These are phyloP conservation scores for Callionymus lyra DNA, from an alignment of 2,113 vertebrate genomes.

Conservation along the genomic window DNA sequence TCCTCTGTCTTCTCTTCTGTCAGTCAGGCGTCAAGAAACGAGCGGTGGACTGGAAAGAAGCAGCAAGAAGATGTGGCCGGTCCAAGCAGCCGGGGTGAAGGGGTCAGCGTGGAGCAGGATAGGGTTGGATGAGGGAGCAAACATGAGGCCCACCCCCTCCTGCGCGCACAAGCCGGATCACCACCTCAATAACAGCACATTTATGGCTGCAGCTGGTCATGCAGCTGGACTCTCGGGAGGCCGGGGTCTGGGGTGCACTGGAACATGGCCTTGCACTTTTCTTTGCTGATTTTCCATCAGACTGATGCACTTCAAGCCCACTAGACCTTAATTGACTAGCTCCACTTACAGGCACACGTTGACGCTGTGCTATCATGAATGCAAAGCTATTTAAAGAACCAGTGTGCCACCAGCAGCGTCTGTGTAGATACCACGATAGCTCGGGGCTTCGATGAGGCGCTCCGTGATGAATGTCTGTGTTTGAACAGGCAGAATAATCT, in stretches of 20 bases:
- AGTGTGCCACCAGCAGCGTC: no score
- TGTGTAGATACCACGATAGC: no score
- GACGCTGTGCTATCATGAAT: no score
- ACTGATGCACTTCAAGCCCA: no score
- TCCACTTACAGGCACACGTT: no score
- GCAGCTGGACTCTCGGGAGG: conserved; percentile 32
- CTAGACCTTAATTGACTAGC: no score
- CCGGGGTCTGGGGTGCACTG: not conserved
- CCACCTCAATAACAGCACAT: conserved; percentile 39
- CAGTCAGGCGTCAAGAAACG: conserved; percentile 24
- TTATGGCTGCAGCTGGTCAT: conserved; percentile 40
- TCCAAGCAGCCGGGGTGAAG: conserved; percentile 38
- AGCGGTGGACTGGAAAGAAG: conserved; percentile 46
- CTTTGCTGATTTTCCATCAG: no score
- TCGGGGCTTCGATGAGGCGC: no score
- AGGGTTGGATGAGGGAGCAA: conserved; percentile 13
- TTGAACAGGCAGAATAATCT: no score
- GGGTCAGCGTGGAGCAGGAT: conserved; percentile 45
- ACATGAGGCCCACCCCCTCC: not conserved
- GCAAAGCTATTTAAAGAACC: no score
- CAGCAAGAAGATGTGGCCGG: conserved; percentile 17
- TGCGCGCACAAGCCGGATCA: conserved; percentile 10
- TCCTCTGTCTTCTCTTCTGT: conserved; percentile 9
- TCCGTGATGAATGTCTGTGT: no score
- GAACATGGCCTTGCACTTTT: no score